Evolutionary conservation across 2,113 vertebrate species (phyloP).

Genomic region (Upupa epops): DNA sequence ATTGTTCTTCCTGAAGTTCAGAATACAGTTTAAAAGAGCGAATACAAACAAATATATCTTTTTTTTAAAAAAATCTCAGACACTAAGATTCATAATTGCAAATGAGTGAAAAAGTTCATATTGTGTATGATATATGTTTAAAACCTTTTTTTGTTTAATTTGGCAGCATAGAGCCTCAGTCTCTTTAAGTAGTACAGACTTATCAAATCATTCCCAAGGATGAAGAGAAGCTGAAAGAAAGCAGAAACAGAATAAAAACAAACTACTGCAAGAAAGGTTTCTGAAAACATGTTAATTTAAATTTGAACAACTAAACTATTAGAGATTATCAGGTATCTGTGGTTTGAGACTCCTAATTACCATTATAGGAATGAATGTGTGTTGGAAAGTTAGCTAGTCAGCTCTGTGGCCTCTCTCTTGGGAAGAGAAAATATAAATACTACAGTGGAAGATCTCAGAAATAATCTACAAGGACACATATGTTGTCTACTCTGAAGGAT

Average conservation of each 20-base stretch:
- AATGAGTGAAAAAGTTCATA: not conserved
- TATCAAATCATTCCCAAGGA: not conserved
- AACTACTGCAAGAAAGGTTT: not conserved
- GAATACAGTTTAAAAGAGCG: not conserved
- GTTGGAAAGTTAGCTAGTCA: not conserved
- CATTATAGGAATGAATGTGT: fast-evolving
- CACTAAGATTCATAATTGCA: not conserved
- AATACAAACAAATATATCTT: fast-evolving
- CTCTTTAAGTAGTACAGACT: not conserved
- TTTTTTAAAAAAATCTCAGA: not conserved
- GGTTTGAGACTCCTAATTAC: not conserved
- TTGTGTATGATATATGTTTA: not conserved
- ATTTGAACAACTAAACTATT: not conserved
- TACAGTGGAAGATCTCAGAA: not conserved
- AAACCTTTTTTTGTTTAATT: not conserved
- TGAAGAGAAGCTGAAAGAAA: not conserved
- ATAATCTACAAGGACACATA: not conserved
- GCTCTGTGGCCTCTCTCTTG: not conserved
- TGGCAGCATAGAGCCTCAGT: not conserved
- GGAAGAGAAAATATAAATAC: not conserved
- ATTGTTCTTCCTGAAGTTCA: not conserved
- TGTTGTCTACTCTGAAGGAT: not conserved
- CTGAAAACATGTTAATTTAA: not conserved
- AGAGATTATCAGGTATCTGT: not conserved
- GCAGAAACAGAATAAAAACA: not conserved